These are phyloP conservation scores for Girardinus metallicus DNA, from an alignment of 2,797 vertebrate genomes.

Conservation along the genomic window DNA sequence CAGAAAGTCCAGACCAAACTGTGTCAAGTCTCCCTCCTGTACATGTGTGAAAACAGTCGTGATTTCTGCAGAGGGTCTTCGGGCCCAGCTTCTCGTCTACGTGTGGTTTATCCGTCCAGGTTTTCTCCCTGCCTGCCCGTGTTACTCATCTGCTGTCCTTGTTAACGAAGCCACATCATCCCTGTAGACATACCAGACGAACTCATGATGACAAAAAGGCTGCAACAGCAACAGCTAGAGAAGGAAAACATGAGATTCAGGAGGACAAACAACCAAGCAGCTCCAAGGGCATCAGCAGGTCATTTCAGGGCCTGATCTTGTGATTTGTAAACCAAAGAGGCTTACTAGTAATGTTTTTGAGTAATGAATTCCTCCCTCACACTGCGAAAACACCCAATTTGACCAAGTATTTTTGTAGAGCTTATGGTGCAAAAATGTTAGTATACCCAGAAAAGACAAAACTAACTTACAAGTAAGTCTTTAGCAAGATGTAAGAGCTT, in stretches of 20 bases:
- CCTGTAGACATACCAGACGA: conserved; percentile 60
- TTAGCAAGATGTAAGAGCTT: no score
- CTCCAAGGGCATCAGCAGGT: not conserved
- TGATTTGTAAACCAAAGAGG: not conserved
- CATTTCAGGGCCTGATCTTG: not conserved
- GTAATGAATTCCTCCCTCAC: conserved; percentile 10
- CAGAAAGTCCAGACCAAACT: not conserved
- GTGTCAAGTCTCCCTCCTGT: not conserved
- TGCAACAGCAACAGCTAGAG: not conserved
- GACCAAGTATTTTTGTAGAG: no score
- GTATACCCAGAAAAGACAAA: no score
- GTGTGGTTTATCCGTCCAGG: conserved; percentile 31
- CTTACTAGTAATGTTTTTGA: not conserved
- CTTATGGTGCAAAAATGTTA: no score
- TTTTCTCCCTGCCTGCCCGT: conserved; percentile 25
- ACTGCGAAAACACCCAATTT: not conserved
- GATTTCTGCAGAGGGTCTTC: not conserved
- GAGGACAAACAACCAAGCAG: conserved; percentile 35
- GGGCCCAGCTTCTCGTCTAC: not conserved
- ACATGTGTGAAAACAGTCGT: not conserved
- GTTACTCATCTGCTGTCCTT: conserved; percentile 58
- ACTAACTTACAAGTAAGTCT: no score
- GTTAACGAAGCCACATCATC: conserved; percentile 58
- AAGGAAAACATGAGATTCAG: conserved; percentile 36
- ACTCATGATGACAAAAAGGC: conserved; percentile 53